These are phyloP conservation scores for Latheticus oryzae DNA, from an alignment of 2,888 invertebrate genomes.

Conservation along the genomic window DNA sequence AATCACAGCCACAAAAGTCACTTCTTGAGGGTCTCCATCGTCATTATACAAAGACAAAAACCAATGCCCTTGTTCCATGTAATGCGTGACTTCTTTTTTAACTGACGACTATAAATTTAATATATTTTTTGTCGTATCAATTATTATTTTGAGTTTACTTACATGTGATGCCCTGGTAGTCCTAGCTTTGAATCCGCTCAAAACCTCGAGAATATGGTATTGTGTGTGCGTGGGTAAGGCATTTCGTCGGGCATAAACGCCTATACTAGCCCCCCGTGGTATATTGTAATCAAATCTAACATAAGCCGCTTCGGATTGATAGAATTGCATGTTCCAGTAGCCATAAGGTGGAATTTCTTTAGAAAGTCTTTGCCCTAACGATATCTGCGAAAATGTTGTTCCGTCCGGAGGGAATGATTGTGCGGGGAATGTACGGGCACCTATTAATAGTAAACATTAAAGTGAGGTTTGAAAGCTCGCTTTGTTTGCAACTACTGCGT, in stretches of 20 bases:
- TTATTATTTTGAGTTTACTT: slow-evolving; percentile 68
- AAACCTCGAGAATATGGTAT: slow-evolving; percentile 94
- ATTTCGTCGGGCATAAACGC: slow-evolving; percentile 93
- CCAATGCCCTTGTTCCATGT: slow-evolving; percentile 97
- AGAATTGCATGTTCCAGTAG: slow-evolving; percentile 98
- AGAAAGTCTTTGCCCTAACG: slow-evolving; percentile 86
- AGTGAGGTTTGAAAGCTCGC: slow-evolving; percentile 2
- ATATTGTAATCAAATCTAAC: slow-evolving; percentile 95
- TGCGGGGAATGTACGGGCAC: slow-evolving; percentile 88
- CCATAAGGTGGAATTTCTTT: slow-evolving; percentile 93
- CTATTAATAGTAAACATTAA: slow-evolving; percentile 63
- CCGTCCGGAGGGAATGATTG: slow-evolving; percentile 93
- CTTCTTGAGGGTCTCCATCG: slow-evolving; percentile 89
- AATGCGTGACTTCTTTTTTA: slow-evolving; percentile 92
- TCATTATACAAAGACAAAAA: slow-evolving; percentile 96
- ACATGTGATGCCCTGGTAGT: slow-evolving; percentile 88
- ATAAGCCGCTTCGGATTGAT: slow-evolving; percentile 92
- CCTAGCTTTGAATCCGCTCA: slow-evolving; percentile 89
- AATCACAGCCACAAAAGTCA: slow-evolving; percentile 84
- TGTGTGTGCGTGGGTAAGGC: slow-evolving; percentile 96
- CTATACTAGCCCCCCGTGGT: slow-evolving; percentile 91
- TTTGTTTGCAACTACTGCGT: slow-evolving; percentile 9
- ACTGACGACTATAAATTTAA: slow-evolving; percentile 76
- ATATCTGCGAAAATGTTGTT: slow-evolving; percentile 91
- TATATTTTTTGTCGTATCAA: background rate